Evolutionary conservation across 2,113 vertebrate species (phyloP).

Genomic region (Propithecus coquereli): DNA sequence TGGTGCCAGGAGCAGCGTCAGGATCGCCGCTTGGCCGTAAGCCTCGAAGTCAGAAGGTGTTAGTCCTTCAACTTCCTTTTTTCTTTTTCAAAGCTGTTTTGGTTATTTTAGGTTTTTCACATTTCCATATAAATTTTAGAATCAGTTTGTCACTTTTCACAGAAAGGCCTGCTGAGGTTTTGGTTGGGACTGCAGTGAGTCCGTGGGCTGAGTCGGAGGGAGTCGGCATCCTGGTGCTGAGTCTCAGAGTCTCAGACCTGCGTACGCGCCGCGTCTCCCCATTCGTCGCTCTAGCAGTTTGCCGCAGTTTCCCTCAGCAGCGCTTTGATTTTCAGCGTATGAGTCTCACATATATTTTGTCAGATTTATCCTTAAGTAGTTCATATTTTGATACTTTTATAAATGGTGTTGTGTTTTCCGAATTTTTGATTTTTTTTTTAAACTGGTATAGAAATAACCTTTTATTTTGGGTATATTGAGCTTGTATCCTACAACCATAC

Average conservation of each 20-base stretch:
- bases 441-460: background rate
- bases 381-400: background rate
- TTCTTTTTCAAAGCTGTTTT: background rate
- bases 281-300: too few relatives aligned
- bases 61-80: background rate
- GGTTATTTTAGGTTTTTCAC: background rate
- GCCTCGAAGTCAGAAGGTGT: background rate
- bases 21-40: background rate
- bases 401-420: background rate
- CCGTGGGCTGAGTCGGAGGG: background rate
- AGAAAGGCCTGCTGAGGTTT: background rate
- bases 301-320: background rate
- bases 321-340: background rate
- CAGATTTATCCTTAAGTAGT: background rate
- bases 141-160: background rate
- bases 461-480: background rate
- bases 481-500: background rate
- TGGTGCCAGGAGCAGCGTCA: background rate
- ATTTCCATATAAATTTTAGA: background rate
- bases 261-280: background rate
- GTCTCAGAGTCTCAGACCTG: background rate
- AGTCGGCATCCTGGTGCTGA: background rate
- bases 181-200: background rate
- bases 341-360: background rate
- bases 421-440: background rate